Percentiles rank a stretch among this genome's conserved stretches.
phyloP scores from a whole-genome alignment of 2,888 invertebrate genomes.

The Drosophila imparisetae region DNA sequence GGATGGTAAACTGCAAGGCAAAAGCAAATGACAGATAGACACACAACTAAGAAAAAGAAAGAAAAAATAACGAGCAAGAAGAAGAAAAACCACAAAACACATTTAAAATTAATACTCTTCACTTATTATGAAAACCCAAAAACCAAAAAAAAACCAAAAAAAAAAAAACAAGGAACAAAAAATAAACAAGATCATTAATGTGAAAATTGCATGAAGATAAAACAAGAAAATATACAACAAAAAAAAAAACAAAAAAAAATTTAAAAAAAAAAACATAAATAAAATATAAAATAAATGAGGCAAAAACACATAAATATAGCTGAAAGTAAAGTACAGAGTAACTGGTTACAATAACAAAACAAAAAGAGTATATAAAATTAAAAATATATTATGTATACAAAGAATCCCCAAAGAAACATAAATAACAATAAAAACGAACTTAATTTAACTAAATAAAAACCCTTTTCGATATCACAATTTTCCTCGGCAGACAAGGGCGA shows the following conservation, averaged over 20 bases:
- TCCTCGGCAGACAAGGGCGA: constrained; percentile 33
- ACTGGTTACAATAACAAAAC: constrained; percentile 76
- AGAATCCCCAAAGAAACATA: constrained; percentile 52
- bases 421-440: constrained; percentile 66
- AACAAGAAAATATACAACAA: constrained; percentile 41
- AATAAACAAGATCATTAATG: constrained; percentile 64
- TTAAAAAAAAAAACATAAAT: constrained; percentile 9
- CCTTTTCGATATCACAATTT: constrained; percentile 63
- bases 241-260: constrained; percentile 34
- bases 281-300: constrained; percentile 45
- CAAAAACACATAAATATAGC: constrained; percentile 61
- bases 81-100: constrained; percentile 63
- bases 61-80: constrained; percentile 37
- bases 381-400: constrained; percentile 74
- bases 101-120: constrained; percentile 78
- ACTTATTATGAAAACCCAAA: constrained; percentile 72
- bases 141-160: constrained; percentile 39
- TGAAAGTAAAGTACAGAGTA: constrained; percentile 72
- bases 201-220: constrained; percentile 64
- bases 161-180: constrained; percentile 38
- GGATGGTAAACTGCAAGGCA: constrained; percentile 34
- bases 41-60: constrained; percentile 40
- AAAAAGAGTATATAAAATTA: constrained; percentile 63
- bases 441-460: constrained; percentile 67
- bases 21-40: constrained; percentile 39